Base-by-base conservation (phyloP, 1,140 invertebrate genomes). In the Cherax destructor region DNA sequence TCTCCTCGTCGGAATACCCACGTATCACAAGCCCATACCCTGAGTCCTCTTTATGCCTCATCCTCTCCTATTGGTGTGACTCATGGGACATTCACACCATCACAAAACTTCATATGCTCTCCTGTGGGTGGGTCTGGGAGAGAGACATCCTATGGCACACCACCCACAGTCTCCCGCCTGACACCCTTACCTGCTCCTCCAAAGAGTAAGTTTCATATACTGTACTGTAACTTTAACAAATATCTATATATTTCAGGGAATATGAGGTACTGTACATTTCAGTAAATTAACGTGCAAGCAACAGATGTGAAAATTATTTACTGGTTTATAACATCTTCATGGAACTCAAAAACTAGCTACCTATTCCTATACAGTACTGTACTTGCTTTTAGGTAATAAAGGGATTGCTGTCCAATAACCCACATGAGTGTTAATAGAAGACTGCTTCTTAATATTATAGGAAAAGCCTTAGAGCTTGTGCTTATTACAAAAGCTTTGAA, bases 21-120 rank as follows among this genome's bases (percentile, higher is more conserved):
- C 16, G 85, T 77, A 16, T 47, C 74, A 24, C 59, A 81, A 47
- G 50, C 80, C 65, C 88, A 61, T 21, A 72, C 79, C 78, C 78
- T 81, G 21, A 91, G 90, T 83, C 90, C 90, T 41, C 90, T 91
- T 21, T 91, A 91, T 76, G 90, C 90, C 65, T 91, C 88, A 61
- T 91, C 90, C 78, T 86, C 90, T 65, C 83, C 88, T 72, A 21
- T 90, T 80, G 72, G 80, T 65, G 49, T 78, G 72, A 78, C 52
- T 84, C 76, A 84, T 74, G 88, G 83, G 88, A 91, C 84, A n/a
- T 77, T 81, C 84, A 65, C 83, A 18, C 49, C 80, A 41, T 41
- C 72, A 18, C 77, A 77, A 49, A 24, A 83, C 18, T 24, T 78
- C 50, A 56, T 78, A 24, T 83, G 61, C 69, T 59, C 78, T 59